A percentile compares a stretch with the other conserved stretches of the same genome.
Evolutionary conservation across 2,888 invertebrate species (phyloP).

Genomic region (Octonoba sinensis): DNA sequence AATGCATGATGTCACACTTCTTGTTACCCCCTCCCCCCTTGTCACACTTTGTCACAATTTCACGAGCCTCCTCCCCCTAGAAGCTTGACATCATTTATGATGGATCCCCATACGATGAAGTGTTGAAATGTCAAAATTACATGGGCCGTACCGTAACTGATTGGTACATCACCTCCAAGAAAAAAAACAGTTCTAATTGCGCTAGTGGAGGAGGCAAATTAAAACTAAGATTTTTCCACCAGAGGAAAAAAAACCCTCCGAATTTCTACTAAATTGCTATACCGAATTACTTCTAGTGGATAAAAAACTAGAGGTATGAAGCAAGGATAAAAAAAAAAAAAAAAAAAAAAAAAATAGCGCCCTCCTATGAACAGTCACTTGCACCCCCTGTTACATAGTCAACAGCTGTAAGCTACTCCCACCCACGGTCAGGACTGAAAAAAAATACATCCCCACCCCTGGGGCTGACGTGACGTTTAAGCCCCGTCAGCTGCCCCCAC

Average conservation of each 20-base stretch:
- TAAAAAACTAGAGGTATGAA: not conserved
- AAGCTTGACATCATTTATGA: too few relatives aligned
- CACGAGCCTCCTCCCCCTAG: too few relatives aligned
- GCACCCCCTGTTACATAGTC: constrained; percentile 50
- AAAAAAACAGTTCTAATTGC: too few relatives aligned
- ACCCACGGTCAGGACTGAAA: constrained; percentile 6
- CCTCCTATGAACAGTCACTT: constrained; percentile 18
- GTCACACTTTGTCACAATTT: too few relatives aligned
- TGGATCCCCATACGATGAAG: too few relatives aligned
- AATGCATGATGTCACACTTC: too few relatives aligned
- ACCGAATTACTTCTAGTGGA: too few relatives aligned
- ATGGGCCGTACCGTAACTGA: too few relatives aligned
- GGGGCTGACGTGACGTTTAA: constrained; percentile 32
- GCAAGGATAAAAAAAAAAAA: constrained; percentile 8
- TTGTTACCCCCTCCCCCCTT: too few relatives aligned
- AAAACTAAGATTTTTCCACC: not conserved
- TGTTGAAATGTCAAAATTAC: too few relatives aligned
- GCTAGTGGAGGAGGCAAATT: too few relatives aligned
- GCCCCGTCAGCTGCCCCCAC: constrained; percentile 6
- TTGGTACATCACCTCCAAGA: too few relatives aligned
- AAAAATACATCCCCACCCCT: constrained; percentile 35
- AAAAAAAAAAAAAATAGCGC: constrained; percentile 13
- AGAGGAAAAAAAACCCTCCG: not conserved
- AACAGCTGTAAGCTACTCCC: constrained; percentile 51
- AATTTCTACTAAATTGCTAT: not conserved